Conservation (phyloP, 2,113 vertebrate genomes). For the Cryptomyrus ogoouensis region DNA sequence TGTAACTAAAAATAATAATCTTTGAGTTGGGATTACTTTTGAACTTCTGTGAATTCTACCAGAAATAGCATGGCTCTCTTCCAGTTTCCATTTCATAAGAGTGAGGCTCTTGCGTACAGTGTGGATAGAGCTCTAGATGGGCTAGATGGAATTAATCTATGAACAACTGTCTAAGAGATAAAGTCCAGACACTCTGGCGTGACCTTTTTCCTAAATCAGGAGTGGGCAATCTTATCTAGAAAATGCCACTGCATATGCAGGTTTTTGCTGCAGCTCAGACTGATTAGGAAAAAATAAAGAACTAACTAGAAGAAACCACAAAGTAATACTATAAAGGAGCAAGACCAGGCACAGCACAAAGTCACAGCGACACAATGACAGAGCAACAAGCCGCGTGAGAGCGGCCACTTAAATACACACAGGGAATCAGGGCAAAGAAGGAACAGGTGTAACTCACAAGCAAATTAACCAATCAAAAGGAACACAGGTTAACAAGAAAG, state of each 20-base stretch:
- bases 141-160: neutral
- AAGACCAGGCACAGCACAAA: too few species aligned
- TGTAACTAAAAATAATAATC: neutral
- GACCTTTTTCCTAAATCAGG: neutral
- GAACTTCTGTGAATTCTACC: neutral
- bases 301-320: neutral
- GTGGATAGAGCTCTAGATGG: neutral
- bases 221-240: neutral
- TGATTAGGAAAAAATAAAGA: neutral
- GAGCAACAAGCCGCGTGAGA: accelerated
- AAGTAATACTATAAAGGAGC: neutral
- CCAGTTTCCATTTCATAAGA: neutral
- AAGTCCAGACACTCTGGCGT: neutral
- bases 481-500: neutral
- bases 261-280: neutral
- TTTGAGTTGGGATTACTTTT: neutral
- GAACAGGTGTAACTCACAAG: neutral
- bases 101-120: neutral
- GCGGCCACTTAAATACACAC: neutral
- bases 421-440: neutral
- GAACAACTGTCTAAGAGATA: neutral
- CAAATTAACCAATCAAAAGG: neutral
- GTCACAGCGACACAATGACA: neutral
- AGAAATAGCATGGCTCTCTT: neutral
- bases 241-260: too few species aligned